phyloP scores from a whole-genome alignment of 2,797 vertebrate genomes.

The Manis javanica region DNA sequence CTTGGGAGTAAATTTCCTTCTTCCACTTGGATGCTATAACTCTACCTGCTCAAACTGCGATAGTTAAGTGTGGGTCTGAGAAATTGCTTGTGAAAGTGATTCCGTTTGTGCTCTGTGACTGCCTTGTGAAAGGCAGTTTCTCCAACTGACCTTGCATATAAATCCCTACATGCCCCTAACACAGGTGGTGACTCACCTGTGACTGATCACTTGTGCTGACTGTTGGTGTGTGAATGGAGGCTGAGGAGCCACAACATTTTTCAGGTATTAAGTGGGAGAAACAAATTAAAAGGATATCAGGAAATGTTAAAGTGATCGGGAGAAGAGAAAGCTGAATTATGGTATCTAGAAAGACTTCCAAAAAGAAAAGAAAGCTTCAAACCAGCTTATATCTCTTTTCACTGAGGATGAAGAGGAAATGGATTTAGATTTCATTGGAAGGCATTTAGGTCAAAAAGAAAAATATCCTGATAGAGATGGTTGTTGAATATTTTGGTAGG shows the following conservation, averaged over 20 bases:
- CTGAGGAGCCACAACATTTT: neutral
- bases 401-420: conserved; percentile 9
- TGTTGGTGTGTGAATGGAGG: neutral
- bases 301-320: neutral
- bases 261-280: neutral
- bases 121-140: neutral
- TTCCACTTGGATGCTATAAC: neutral
- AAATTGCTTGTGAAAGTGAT: neutral
- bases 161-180: neutral
- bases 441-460: neutral
- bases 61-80: neutral
- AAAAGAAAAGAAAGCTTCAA: neutral
- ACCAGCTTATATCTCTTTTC: neutral
- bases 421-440: neutral
- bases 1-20: neutral
- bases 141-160: conserved; percentile 40
- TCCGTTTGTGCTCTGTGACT: neutral
- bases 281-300: neutral
- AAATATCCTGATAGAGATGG: neutral
- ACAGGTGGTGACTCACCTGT: conserved; percentile 18
- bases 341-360: neutral
- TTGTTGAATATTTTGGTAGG: neutral
- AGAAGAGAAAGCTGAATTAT: neutral
- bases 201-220: conserved; percentile 15
- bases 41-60: neutral